These are phyloP conservation scores for Delichon dasypus DNA, from an alignment of 2,797 vertebrate species.

Conservation along the genomic window DNA sequence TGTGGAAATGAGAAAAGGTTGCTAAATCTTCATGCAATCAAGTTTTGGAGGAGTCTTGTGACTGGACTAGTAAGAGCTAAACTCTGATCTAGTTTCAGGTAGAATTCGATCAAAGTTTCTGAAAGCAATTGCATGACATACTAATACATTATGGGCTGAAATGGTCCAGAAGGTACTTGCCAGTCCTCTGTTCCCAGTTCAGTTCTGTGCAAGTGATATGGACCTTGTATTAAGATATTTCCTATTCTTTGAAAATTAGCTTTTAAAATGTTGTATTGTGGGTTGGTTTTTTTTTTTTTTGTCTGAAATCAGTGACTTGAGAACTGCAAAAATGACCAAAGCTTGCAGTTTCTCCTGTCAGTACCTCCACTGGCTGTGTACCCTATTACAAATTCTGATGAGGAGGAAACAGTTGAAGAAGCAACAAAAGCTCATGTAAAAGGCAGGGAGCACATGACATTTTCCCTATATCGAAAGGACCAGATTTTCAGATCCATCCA, in stretches of 20 bases:
- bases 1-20: slow-evolving; percentile 10
- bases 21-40: background rate
- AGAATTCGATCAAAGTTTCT: background rate
- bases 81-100: background rate
- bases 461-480: background rate
- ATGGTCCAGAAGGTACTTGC: background rate
- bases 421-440: background rate
- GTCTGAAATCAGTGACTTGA: background rate
- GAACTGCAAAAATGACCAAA: background rate
- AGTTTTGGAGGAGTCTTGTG: background rate
- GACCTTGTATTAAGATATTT: background rate
- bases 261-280: background rate
- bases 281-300: background rate
- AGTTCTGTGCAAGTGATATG: background rate
- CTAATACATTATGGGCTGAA: background rate
- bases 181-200: background rate
- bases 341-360: background rate
- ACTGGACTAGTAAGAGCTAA: background rate
- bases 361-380: background rate
- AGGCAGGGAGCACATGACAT: background rate
- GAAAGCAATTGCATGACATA: background rate
- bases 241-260: background rate
- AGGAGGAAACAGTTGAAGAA: background rate
- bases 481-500: background rate
- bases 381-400: background rate